Percentiles rank a stretch among this genome's conserved stretches.
phyloP scores from a whole-genome alignment of 1,140 invertebrate species.

The Papilio glaucus region DNA sequence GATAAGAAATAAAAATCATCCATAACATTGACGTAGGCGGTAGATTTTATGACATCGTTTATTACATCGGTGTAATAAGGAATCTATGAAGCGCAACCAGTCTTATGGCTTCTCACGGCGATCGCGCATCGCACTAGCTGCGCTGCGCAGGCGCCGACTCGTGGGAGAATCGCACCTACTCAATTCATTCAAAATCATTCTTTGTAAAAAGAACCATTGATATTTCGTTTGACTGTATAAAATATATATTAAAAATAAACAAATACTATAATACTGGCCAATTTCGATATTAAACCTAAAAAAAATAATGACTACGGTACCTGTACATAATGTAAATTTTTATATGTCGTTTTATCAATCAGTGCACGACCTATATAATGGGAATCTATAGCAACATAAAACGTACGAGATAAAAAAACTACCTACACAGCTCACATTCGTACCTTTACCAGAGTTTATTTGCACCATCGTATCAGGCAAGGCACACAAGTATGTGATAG shows the following conservation, averaged over 20 bases:
- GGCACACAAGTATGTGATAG: too few relatives aligned
- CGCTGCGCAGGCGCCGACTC: constrained; percentile 46
- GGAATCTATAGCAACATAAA: too few relatives aligned
- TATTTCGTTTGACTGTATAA: not conserved
- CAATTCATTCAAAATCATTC: not conserved
- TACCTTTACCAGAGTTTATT: too few relatives aligned
- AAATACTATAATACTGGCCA: not conserved
- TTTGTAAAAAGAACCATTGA: not conserved
- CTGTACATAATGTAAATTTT: too few relatives aligned
- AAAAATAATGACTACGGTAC: not conserved
- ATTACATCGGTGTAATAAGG: constrained; percentile 42
- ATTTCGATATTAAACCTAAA: too few relatives aligned
- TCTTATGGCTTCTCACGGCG: constrained; percentile 72
- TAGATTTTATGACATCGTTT: constrained; percentile 30
- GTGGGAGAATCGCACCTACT: constrained; percentile 45
- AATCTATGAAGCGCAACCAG: constrained; percentile 66
- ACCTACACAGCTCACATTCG: too few relatives aligned
- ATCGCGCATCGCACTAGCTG: constrained; percentile 51
- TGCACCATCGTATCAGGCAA: too few relatives aligned
- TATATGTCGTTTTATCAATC: not conserved
- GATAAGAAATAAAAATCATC: not conserved
- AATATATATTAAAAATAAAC: not conserved
- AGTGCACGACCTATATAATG: too few relatives aligned
- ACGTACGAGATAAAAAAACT: too few relatives aligned
- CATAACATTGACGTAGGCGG: constrained; percentile 21